These are phyloP conservation scores for Lepisosteus osseus DNA, from an alignment of 2,113 vertebrate genomes.

Conservation along the genomic window DNA sequence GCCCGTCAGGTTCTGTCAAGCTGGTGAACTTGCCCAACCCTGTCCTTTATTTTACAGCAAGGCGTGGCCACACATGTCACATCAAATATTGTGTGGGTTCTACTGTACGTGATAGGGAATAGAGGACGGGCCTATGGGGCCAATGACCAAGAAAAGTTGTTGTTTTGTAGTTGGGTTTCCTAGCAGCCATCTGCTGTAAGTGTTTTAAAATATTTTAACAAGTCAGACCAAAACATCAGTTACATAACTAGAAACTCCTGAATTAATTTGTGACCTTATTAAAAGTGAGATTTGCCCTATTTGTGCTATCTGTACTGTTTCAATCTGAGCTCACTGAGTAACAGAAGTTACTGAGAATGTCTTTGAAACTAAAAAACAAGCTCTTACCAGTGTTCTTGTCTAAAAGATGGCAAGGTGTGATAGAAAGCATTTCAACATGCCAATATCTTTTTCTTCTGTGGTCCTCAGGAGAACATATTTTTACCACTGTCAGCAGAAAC, in stretches of 20 bases:
- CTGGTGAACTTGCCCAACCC: conserved; percentile 21
- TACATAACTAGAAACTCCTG: conserved; percentile 10
- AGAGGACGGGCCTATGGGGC: background rate
- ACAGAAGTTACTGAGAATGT: background rate
- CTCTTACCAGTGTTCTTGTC: background rate
- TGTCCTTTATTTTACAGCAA: conserved; percentile 6
- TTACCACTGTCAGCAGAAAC: too few relatives aligned
- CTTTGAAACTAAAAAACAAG: background rate
- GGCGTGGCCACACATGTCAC: conserved; percentile 16
- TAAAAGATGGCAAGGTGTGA: too few relatives aligned
- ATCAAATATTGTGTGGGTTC: conserved; percentile 11
- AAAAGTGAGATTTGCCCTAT: background rate
- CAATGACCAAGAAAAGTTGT: conserved; percentile 3
- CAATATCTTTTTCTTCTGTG: too few relatives aligned
- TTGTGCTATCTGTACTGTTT: background rate
- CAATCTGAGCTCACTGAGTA: too few relatives aligned
- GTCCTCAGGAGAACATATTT: too few relatives aligned
- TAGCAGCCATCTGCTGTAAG: conserved; percentile 10
- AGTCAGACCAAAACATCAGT: conserved; percentile 11
- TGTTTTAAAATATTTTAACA: background rate
- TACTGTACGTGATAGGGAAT: background rate
- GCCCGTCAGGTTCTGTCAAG: background rate
- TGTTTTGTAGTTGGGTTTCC: conserved; percentile 7
- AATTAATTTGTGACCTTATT: background rate
- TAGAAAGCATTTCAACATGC: too few relatives aligned